A percentile compares a stretch with the other conserved stretches of the same genome.
phyloP scores from a whole-genome alignment of 2,888 invertebrate species.

The Digitonthophagus gazella region DNA sequence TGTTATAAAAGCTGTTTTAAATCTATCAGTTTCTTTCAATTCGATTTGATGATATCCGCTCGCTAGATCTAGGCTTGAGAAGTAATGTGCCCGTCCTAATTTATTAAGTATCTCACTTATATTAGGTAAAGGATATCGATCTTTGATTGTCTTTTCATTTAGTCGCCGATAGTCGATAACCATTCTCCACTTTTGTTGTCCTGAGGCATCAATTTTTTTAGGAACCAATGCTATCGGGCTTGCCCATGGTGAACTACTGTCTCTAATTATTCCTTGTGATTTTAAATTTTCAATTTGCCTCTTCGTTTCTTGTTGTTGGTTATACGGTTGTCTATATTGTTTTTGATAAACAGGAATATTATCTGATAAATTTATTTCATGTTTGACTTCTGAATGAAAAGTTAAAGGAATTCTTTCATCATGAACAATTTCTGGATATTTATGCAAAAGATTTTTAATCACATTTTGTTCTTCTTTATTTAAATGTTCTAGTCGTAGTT shows the following conservation, averaged over 20 bases:
- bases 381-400: not conserved
- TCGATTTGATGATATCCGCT: conserved; percentile 39
- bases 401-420: not conserved
- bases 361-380: not conserved
- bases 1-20: conserved; percentile 36
- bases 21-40: conserved; percentile 29
- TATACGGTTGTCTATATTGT: conserved; percentile 20
- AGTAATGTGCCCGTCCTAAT: conserved; percentile 36
- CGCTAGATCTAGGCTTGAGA: too few relatives aligned
- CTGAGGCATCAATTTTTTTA: conserved; percentile 28
- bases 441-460: not conserved
- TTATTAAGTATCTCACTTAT: conserved; percentile 39
- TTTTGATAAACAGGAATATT: conserved; percentile 18
- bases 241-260: conserved; percentile 7
- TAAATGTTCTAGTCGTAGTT: not conserved
- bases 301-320: conserved; percentile 19
- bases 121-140: conserved; percentile 38
- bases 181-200: conserved; percentile 31
- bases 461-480: conserved; percentile 2
- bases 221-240: not conserved
- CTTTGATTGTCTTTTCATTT: conserved; percentile 38
- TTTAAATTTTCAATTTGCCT: conserved; percentile 20
- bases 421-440: not conserved
- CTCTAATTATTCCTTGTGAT: conserved; percentile 18
- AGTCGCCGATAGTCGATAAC: conserved; percentile 33